A percentile compares a stretch with the other conserved stretches of the same genome.
Evolutionary conservation across 2,113 vertebrate species (phyloP).

Genomic region (Cavia porcellus): DNA sequence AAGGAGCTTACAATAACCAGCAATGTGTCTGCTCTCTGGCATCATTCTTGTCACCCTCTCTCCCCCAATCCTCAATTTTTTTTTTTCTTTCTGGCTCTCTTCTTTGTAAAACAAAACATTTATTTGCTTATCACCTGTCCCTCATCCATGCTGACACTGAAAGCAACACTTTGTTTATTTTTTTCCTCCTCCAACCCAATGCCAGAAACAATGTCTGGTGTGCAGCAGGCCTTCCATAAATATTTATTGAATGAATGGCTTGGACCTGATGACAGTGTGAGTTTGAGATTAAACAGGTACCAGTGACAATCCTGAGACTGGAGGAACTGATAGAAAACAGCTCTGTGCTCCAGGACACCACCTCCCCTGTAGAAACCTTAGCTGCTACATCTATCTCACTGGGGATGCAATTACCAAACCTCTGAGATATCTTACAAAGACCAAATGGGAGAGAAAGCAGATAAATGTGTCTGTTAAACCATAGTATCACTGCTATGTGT

Average conservation of each 20-base stretch:
- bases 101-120: background rate
- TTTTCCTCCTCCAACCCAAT: background rate
- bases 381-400: background rate
- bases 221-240: background rate
- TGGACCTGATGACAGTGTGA: background rate
- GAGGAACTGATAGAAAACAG: background rate
- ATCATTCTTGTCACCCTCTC: fast-evolving
- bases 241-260: background rate
- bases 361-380: background rate
- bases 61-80: background rate
- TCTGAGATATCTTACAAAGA: background rate
- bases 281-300: background rate
- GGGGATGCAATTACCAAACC: background rate
- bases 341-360: background rate
- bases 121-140: background rate
- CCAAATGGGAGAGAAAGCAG: background rate
- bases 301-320: background rate
- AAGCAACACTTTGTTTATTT: background rate
- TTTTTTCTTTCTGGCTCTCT: background rate
- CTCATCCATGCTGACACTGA: background rate
- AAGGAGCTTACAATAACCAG: background rate
- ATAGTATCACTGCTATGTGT: background rate
- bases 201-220: background rate
- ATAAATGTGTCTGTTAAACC: background rate
- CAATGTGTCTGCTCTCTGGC: no score